Percentiles rank a stretch among this genome's conserved stretches.
phyloP scores from a whole-genome alignment of 2,888 invertebrate genomes.

The Pollenia angustigena region DNA sequence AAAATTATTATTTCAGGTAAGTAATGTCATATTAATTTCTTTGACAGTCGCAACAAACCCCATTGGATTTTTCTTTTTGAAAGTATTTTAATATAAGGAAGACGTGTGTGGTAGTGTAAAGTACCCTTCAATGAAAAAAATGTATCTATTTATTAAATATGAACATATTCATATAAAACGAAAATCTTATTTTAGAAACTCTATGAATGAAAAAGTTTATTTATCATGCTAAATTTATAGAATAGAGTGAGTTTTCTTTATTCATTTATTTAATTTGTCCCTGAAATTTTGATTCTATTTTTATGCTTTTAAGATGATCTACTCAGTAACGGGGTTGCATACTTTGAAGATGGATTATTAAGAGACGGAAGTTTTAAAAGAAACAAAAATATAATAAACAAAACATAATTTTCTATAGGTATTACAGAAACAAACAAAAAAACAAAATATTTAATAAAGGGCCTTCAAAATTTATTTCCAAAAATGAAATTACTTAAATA shows the following conservation, averaged over 20 bases:
- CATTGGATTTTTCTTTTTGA: too few species aligned
- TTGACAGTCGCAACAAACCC: too few species aligned
- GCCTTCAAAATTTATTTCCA: conserved; percentile 75
- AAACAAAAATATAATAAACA: conserved; percentile 1
- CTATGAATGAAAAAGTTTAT: too few species aligned
- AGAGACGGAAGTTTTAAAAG: conserved; percentile 28
- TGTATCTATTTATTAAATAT: too few species aligned
- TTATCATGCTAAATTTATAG: too few species aligned
- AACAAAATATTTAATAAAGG: conserved; percentile 58
- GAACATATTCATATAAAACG: too few species aligned
- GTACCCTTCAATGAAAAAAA: too few species aligned
- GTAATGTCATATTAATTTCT: too few species aligned
- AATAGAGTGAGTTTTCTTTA: not conserved
- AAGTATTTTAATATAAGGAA: too few species aligned
- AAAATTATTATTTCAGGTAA: too few species aligned
- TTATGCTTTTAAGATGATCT: conserved; percentile 57
- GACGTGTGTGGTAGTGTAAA: too few species aligned
- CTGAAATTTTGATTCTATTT: conserved; percentile 39
- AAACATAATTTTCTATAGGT: not conserved
- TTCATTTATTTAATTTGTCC: not conserved
- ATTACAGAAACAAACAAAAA: conserved; percentile 22
- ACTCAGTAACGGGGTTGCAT: conserved; percentile 59
- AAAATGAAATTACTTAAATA: conserved; percentile 34
- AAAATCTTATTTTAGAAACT: too few species aligned
- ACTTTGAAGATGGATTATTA: not conserved